phyloP scores from a whole-genome alignment of 1,140 invertebrate species.

The Pachyrhynchus sulphureomaculatus region DNA sequence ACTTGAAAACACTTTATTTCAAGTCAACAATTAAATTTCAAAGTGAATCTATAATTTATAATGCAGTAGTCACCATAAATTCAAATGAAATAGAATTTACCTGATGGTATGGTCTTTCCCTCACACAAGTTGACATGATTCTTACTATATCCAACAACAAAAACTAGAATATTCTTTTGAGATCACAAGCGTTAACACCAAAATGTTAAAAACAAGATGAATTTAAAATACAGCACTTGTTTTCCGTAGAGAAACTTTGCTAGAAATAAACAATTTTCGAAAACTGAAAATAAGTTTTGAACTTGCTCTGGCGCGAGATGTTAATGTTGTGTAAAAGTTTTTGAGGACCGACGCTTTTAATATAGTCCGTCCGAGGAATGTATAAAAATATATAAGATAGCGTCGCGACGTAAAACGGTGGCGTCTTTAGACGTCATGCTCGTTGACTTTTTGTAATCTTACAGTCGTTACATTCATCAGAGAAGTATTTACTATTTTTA shows the following conservation, averaged over 20 bases:
- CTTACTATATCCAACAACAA: neutral
- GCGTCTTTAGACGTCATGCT: conserved; percentile 5
- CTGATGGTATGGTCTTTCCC: too few species aligned
- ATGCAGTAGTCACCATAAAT: too few species aligned
- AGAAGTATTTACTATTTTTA: conserved; percentile 16
- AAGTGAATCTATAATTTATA: too few species aligned
- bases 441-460: conserved; percentile 1
- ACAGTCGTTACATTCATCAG: conserved; percentile 1
- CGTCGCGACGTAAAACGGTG: conserved; percentile 7
- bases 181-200: neutral
- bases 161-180: too few species aligned
- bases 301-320: conserved; percentile 8
- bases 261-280: neutral
- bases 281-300: neutral
- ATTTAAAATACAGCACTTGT: neutral
- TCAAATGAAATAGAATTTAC: too few species aligned
- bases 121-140: neutral
- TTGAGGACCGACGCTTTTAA: conserved; percentile 6
- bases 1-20: too few species aligned
- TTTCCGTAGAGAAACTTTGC: neutral
- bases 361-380: conserved; percentile 9
- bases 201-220: neutral
- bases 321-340: conserved; percentile 13
- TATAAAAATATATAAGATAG: conserved; percentile 9
- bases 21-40: too few species aligned